Evolutionary conservation across 1,140 invertebrate genomes (phyloP), one percentile per base, ranked within the genome.

Genomic region (Teleopsis dalmanni): DNA sequence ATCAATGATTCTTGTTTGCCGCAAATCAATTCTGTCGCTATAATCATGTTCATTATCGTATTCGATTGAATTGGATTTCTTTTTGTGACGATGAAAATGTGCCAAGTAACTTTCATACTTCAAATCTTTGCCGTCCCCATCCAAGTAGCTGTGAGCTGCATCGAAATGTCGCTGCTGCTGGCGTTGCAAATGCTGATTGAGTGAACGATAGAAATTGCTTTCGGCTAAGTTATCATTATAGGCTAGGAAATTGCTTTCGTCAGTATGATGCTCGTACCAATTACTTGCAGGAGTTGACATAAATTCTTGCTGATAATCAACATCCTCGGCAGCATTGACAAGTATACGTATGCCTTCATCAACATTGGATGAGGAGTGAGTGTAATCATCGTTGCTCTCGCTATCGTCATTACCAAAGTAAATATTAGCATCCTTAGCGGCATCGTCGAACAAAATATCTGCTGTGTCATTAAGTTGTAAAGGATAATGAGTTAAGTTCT

Each of bases 191-290:
- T 66, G 64, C 48, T 66, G 63, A 59, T 66, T 66, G 55, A 66
- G 60, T 25, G 64, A 66, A 56, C 63, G 64, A 60, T 67, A 67
- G 56, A 67, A 67, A 41, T 56, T 60, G 59, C 61, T 67, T 38
- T 67, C 64, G 52, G 64, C 61, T 44, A 67, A 51, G 50, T 66
- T 67, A 49, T 67, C 64, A 57, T 62, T 62, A 65, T 60, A 65
- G 2, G 40, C 40, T n/a, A 22, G 34, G 42, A 14, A 35, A 44
- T 37, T 43, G 29, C 25, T 19, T n/a, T 35, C 44, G 18, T 35
- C 19, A 16, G 33, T 16, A 3, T 47, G 21, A 4, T 26, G 21
- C 33, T 50, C 62, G 43, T 60, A 57, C 62, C 62, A 65, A 60
- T 65, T 59, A 54, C 51, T 53, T 3, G 9, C 21, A 4, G 23